A percentile compares a stretch with the other conserved stretches of the same genome.
These are phyloP conservation scores for Phymatocera aterrima DNA, from an alignment of 2,888 invertebrate species.

Conservation along the genomic window DNA sequence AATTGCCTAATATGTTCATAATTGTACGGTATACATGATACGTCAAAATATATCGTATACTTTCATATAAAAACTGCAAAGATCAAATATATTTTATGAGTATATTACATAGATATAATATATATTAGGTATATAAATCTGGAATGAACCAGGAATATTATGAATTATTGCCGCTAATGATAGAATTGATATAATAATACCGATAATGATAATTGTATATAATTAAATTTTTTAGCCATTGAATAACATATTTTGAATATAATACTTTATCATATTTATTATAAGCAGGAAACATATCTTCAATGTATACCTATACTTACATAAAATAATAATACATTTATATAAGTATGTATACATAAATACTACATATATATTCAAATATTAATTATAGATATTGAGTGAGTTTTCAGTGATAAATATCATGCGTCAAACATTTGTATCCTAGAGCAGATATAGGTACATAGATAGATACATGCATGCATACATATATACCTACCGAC, in stretches of 20 bases:
- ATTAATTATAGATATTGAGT: neutral
- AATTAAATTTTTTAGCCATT: neutral
- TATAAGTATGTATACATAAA: neutral
- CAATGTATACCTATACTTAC: too few relatives aligned
- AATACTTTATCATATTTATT: neutral
- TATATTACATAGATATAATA: slow-evolving; percentile 21
- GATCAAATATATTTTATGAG: neutral
- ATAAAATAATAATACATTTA: slow-evolving; percentile 11
- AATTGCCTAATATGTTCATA: too few relatives aligned
- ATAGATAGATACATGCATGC: neutral
- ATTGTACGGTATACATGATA: too few relatives aligned
- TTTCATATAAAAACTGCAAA: neutral
- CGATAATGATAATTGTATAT: slow-evolving; percentile 9
- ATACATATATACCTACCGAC: too few relatives aligned
- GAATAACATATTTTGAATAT: slow-evolving; percentile 24
- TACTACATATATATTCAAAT: neutral
- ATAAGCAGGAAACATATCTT: slow-evolving; percentile 16
- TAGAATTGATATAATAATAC: neutral
- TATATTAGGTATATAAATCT: slow-evolving; percentile 45
- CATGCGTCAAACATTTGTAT: slow-evolving; percentile 12
- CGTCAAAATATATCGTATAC: neutral
- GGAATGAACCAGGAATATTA: slow-evolving; percentile 51
- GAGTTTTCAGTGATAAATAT: neutral
- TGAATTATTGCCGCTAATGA: slow-evolving; percentile 26
- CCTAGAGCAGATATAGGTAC: neutral